A percentile compares a stretch with the other conserved stretches of the same genome.
phyloP scores from a whole-genome alignment of 35 echinoderm and acorn worm genomes.

The Patiria miniata region DNA sequence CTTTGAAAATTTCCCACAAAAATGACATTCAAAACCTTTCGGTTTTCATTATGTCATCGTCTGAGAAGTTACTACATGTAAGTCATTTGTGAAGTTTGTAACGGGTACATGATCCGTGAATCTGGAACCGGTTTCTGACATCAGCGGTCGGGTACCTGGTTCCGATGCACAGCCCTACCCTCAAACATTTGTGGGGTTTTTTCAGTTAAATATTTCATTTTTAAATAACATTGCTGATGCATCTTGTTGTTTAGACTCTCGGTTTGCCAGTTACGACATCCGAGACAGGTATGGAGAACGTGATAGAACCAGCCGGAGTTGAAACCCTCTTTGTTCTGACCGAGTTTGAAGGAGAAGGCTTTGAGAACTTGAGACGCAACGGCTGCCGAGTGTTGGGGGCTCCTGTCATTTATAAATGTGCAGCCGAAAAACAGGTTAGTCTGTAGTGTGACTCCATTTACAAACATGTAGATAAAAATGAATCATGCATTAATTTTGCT shows the following conservation, averaged over 20 bases:
- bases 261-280: constrained; percentile 74
- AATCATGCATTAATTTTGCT: neutral
- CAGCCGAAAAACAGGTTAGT: constrained; percentile 69
- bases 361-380: constrained; percentile 41
- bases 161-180: no score
- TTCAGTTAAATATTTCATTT: no score
- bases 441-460: neutral
- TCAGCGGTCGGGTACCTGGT: no score
- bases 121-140: no score
- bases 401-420: constrained; percentile 71
- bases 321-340: constrained; percentile 84
- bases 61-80: no score
- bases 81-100: no score
- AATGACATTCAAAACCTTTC: no score
- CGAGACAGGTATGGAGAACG: constrained; percentile 75
- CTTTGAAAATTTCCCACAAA: no score
- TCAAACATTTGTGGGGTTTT: no score
- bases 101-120: no score
- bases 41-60: no score
- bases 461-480: neutral
- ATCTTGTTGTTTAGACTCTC: constrained; percentile 63
- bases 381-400: constrained; percentile 71
- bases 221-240: no score
- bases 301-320: constrained; percentile 23
- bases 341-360: constrained; percentile 80